Percentiles rank a stretch among this genome's conserved stretches.
Conservation (phyloP, 2,888 invertebrate genomes). For the Dicyrtoma fusca region DNA sequence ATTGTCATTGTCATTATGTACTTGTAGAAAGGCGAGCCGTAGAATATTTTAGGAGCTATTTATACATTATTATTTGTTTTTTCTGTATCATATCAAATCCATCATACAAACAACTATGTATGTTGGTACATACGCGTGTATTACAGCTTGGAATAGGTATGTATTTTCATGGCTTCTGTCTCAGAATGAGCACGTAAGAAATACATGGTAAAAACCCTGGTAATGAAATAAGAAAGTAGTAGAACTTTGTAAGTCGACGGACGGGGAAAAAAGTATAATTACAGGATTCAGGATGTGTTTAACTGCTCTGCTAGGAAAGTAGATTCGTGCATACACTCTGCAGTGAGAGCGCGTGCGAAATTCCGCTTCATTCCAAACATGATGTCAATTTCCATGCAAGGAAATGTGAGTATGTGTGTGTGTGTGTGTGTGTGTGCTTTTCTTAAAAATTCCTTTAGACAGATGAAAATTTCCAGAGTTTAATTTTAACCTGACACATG, state of each 20-base stretch:
- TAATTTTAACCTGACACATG: constrained; percentile 3
- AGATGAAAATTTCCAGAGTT: constrained; percentile 18
- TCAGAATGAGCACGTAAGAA: no score
- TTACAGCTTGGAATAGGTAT: neutral
- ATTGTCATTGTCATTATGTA: no score
- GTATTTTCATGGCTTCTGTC: no score
- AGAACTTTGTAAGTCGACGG: neutral
- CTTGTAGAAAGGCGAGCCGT: no score
- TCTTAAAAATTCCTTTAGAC: neutral
- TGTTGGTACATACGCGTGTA: no score
- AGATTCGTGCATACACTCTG: neutral
- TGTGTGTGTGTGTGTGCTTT: neutral
- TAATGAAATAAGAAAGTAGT: neutral
- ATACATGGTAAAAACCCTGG: neutral
- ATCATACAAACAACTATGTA: no score
- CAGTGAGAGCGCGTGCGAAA: neutral
- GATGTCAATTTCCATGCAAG: neutral
- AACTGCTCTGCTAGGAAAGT: no score
- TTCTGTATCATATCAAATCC: no score
- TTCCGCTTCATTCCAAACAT: neutral
- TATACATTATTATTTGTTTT: neutral
- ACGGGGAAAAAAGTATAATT: no score
- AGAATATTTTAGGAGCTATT: no score
- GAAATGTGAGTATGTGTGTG: neutral
- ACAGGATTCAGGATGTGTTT: no score